Percentiles rank a stretch among this genome's conserved stretches.
These are phyloP conservation scores for Astropecten irregularis DNA, from an alignment of 53 echinoderm and acorn worm genomes.

Conservation along the genomic window DNA sequence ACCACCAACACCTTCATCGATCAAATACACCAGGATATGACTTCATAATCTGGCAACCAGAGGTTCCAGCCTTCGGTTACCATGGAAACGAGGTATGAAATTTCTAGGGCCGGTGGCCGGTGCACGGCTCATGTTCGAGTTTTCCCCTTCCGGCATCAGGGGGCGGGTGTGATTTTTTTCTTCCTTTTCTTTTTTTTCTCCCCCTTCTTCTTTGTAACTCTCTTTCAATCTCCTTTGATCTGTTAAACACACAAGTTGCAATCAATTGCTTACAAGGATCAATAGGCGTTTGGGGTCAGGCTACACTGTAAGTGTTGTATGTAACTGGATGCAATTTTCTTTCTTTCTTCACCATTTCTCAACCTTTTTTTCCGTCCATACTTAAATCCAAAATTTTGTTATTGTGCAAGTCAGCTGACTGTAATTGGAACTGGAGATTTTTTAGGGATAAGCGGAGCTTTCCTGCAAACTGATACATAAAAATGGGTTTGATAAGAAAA, in stretches of 20 bases:
- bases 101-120: conserved; percentile 35
- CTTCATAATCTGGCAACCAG: conserved; percentile 13
- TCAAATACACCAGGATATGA: conserved; percentile 25
- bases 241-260: conserved; percentile 45
- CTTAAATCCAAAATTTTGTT: too few relatives aligned
- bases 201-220: too few relatives aligned
- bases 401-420: conserved; percentile 5
- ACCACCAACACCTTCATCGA: too few relatives aligned
- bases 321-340: conserved; percentile 15
- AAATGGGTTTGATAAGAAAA: conserved; percentile 21
- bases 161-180: too few relatives aligned
- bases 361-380: too few relatives aligned
- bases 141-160: too few relatives aligned
- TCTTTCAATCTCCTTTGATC: neutral
- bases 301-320: too few relatives aligned
- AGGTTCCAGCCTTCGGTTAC: too few relatives aligned
- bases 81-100: conserved; percentile 44
- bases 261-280: conserved; percentile 43
- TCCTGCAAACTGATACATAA: conserved; percentile 26
- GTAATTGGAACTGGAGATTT: conserved; percentile 59
- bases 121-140: conserved; percentile 35
- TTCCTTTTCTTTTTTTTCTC: neutral
- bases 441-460: conserved; percentile 28
- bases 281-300: neutral
- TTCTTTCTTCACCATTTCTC: neutral